These are phyloP conservation scores for Tetropium fuscum DNA, from an alignment of 2,888 invertebrate genomes.

Conservation along the genomic window DNA sequence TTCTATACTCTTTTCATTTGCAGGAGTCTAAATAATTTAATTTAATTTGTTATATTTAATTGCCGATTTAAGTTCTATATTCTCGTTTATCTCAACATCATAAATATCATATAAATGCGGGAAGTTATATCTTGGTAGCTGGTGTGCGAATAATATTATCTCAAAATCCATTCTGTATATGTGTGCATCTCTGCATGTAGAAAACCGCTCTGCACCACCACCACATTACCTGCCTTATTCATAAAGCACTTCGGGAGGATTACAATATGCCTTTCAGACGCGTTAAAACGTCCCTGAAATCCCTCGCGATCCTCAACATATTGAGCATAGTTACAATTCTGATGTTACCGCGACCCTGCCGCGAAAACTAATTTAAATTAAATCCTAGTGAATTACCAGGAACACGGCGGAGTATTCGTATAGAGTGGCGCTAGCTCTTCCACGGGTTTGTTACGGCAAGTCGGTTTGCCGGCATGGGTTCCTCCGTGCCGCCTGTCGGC, in stretches of 20 bases:
- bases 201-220: neutral
- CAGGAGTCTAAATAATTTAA: too few relatives aligned
- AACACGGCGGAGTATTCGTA: constrained; percentile 35
- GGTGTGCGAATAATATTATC: too few relatives aligned
- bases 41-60: too few relatives aligned
- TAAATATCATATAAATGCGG: too few relatives aligned
- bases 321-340: constrained; percentile 59
- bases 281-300: constrained; percentile 48
- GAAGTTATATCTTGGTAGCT: too few relatives aligned
- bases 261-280: constrained; percentile 33
- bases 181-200: neutral
- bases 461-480: neutral
- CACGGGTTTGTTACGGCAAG: neutral
- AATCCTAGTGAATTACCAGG: constrained; percentile 80
- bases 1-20: too few relatives aligned
- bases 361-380: constrained; percentile 80
- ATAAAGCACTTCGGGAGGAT: constrained; percentile 32
- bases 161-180: neutral
- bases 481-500: neutral
- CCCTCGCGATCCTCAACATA: constrained; percentile 51
- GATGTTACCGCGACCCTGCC: constrained; percentile 60
- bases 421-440: constrained; percentile 29
- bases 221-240: constrained; percentile 31
- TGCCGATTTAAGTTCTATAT: too few relatives aligned
- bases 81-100: too few relatives aligned